Conservation (phyloP, 2,797 vertebrate species). For the Lerista edwardsae region DNA sequence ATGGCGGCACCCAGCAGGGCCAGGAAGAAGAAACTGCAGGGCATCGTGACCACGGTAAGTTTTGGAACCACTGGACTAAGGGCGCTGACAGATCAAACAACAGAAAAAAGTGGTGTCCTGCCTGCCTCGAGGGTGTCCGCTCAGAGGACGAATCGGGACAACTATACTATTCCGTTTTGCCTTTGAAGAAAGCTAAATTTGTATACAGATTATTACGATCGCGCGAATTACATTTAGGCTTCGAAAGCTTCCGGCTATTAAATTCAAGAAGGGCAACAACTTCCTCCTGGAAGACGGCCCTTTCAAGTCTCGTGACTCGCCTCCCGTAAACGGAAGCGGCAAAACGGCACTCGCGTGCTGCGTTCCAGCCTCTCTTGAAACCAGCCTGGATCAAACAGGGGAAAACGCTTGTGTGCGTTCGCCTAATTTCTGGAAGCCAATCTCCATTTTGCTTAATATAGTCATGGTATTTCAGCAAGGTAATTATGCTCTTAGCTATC, state of each 20-base stretch:
- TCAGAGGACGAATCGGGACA: no score
- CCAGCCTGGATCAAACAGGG: conserved; percentile 65
- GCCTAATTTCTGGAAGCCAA: conserved; percentile 74
- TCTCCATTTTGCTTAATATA: conserved; percentile 83
- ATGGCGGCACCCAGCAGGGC: no score
- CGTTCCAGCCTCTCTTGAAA: conserved; percentile 49
- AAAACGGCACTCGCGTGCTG: conserved; percentile 24
- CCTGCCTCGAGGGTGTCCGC: no score
- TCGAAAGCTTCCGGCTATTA: background rate
- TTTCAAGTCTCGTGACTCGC: conserved; percentile 31
- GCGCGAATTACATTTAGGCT: conserved; percentile 8
- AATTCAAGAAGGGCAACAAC: conserved; percentile 6
- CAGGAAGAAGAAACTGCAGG: no score
- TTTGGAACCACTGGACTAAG: no score
- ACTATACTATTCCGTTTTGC: background rate
- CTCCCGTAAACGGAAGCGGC: conserved; percentile 46
- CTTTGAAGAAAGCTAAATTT: background rate
- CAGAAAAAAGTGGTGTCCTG: no score
- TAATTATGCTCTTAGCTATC: conserved; percentile 82
- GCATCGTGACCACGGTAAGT: no score
- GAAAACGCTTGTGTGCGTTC: conserved; percentile 73
- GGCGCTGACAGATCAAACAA: no score
- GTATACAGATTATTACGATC: no score
- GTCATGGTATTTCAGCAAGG: conserved; percentile 81
- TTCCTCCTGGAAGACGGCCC: background rate